Conservation (phyloP, 2,888 invertebrate genomes). For the Gryllus longicercus region DNA sequence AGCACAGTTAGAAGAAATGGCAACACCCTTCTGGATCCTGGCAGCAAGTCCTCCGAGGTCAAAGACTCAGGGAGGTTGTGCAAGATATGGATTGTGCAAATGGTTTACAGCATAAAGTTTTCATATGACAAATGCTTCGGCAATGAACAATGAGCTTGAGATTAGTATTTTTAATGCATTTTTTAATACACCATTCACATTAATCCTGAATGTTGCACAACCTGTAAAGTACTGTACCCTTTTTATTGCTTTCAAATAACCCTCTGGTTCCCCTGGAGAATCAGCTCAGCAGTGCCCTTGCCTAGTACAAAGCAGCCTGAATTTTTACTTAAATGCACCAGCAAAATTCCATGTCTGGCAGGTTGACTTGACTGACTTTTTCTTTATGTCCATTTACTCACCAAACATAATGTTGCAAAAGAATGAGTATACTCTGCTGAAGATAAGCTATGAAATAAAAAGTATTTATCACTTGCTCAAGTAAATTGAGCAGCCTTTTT, state of each 20-base stretch:
- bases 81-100: neutral
- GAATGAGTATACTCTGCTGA: constrained; percentile 2
- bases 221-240: neutral
- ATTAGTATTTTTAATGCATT: neutral
- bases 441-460: neutral
- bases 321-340: neutral
- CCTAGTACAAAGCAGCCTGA: neutral
- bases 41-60: constrained; percentile 18
- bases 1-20: constrained; percentile 37
- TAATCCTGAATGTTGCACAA: neutral
- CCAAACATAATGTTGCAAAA: neutral
- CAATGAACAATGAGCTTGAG: neutral
- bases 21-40: constrained; percentile 25
- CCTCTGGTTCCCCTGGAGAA: neutral
- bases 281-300: constrained; percentile 3
- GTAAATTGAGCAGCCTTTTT: no score
- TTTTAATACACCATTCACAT: neutral
- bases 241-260: neutral
- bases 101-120: neutral
- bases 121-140: neutral
- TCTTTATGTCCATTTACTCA: neutral
- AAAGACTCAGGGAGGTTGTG: constrained; percentile 5
- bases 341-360: neutral
- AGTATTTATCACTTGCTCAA: neutral
- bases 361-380: neutral